Evolutionary conservation across 1,140 invertebrate species (phyloP), one percentile per base, ranked within the genome.

Genomic region (Aphelenchoides besseyi): DNA sequence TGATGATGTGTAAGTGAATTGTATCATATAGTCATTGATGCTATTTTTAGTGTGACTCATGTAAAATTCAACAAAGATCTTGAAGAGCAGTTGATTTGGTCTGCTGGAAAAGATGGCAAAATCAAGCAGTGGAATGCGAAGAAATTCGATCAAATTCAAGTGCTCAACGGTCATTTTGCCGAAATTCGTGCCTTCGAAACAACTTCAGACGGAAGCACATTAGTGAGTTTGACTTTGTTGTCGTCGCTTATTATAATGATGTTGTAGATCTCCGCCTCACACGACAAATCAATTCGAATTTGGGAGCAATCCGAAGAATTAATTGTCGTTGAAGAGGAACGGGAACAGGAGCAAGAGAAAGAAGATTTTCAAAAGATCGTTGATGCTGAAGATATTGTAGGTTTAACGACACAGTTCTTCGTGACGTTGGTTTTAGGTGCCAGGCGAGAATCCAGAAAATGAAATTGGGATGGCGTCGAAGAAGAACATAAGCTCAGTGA

Each of bases 121-220:
- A 87, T 83, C 12, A 79, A 73, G 85, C 90, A 97, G 85, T 99
- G 96, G 95, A 95, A 99, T 87, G 94, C 89, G 0, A 95, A 97
- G 84, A 91, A 88, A 62, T 97, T 92, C 84, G 89, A 94, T 78
- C 35, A 73, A 23, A 69, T 85, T 54, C 83, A 82, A 77, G 70
- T 74, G 64, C 79, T 78, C 35, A 79, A 91, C 88, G 91, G 91
- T 12, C 92, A 94, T 85, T 74, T 74, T 18, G 77, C 66, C 9
- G 79, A 83, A 52, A 76, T 85, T 62, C 55, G 76, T n/a, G 79
- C 67, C 8, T 54, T 83, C 35, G 66, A 67, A 3, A 68, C 69
- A 23, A 75, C 62, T 8, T 26, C 28, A 3, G 75, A 74, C 29
- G 76, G 72, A 30, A 70, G 36, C 69, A 72, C 74, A 18, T 71